Conservation (phyloP, 2,113 vertebrate genomes). For the Eulemur rufifrons region DNA sequence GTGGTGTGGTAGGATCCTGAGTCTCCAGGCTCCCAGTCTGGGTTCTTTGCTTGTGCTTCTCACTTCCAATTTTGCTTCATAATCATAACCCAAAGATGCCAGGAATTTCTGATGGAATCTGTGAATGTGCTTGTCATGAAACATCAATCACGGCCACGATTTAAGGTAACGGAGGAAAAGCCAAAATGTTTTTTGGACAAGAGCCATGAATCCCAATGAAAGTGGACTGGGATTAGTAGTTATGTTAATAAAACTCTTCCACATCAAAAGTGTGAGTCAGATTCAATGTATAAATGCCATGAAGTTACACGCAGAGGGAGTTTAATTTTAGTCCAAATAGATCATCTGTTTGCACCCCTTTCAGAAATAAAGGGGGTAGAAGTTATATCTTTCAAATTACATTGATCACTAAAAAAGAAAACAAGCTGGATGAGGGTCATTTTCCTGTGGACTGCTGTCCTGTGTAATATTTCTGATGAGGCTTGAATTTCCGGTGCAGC, state of each 20-base stretch:
- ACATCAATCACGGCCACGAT: slow-evolving; percentile 31
- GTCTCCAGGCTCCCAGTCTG: not conserved
- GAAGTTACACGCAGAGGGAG: slow-evolving; percentile 30
- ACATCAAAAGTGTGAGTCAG: slow-evolving; percentile 65
- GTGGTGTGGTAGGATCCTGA: not conserved
- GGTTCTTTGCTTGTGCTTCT: not conserved
- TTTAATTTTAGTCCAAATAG: slow-evolving; percentile 53
- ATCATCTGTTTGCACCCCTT: slow-evolving; percentile 15
- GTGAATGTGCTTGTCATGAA: slow-evolving; percentile 37
- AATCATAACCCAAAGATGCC: not conserved
- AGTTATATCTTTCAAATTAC: slow-evolving; percentile 51
- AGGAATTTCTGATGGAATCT: slow-evolving; percentile 34
- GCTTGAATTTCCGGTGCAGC: not conserved
- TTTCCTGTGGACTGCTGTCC: not conserved
- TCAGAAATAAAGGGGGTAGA: not conserved
- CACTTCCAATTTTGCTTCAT: not conserved
- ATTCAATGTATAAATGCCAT: slow-evolving; percentile 59
- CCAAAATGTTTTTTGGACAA: slow-evolving; percentile 60
- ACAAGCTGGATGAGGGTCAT: not conserved
- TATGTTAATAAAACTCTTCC: slow-evolving; percentile 69
- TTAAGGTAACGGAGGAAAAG: slow-evolving; percentile 56
- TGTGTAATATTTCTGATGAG: not conserved
- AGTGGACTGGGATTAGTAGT: slow-evolving; percentile 48
- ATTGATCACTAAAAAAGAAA: not conserved
- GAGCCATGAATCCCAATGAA: slow-evolving; percentile 52